These are phyloP conservation scores for Tapera naevia DNA, from an alignment of 2,797 vertebrate genomes.

Conservation along the genomic window DNA sequence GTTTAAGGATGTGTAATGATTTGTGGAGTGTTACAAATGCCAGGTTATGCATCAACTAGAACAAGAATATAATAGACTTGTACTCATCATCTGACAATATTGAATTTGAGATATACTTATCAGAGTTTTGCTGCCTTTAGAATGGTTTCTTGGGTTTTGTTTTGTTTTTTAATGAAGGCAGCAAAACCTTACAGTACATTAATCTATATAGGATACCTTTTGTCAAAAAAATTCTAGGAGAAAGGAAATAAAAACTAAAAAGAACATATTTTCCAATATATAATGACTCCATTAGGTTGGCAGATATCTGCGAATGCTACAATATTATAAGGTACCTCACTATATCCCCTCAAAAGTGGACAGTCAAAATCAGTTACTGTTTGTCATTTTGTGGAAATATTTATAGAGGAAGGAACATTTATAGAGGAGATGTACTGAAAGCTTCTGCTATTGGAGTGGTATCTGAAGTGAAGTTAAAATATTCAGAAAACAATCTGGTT, in stretches of 20 bases:
- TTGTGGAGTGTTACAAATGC: not conserved
- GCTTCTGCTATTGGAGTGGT: not conserved
- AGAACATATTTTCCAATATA: not conserved
- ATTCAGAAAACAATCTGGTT: not conserved
- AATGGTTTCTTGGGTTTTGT: not conserved
- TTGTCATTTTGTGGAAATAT: not conserved
- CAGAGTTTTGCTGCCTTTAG: not conserved
- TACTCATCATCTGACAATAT: not conserved
- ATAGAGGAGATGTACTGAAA: not conserved
- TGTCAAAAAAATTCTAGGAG: not conserved
- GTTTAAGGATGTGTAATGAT: not conserved
- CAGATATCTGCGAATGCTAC: not conserved
- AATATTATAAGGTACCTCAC: not conserved
- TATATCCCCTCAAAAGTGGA: not conserved
- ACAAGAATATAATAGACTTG: not conserved
- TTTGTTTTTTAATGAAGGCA: not conserved
- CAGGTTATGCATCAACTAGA: not conserved
- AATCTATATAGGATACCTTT: not conserved
- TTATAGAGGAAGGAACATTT: not conserved
- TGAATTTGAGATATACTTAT: not conserved
- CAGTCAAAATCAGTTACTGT: not conserved
- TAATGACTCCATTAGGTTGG: not conserved
- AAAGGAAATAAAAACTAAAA: not conserved
- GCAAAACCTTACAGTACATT: rapidly evolving
- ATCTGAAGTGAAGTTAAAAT: not conserved